Base-by-base conservation (phyloP, 2,888 invertebrate species). In the Cephus sareptanus region DNA sequence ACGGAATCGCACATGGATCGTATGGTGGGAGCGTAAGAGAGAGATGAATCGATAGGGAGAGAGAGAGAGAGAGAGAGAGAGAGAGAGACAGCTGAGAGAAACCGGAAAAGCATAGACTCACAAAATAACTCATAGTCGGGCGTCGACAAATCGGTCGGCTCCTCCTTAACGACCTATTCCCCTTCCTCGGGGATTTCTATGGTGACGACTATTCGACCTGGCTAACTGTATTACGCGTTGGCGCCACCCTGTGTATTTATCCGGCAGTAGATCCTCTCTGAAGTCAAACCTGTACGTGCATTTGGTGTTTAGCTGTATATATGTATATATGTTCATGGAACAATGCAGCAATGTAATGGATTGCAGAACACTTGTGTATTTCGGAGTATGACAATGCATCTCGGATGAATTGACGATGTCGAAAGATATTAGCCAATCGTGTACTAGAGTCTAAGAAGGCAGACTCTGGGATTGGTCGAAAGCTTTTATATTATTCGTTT, bases 1-100 rank as follows among this genome's bases (percentile, higher is more conserved):
- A 82, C 83, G 78, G 81, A 86, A 87, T 86, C 80, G 77, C 75
- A 69, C 76, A 56, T 56, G 56, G 23, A 56, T 56, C 56, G 12
- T 15, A 31, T 31, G 33, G 71, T 31, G 71, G 33, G 71, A 71
- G 71, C 1, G 71, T 33, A 71, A 23, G 31, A 71, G 71, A 71
- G 31, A 34, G 71, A 31, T 11, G 71, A 71, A 71, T 1, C 23
- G 56, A 15, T 23, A 31, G 15, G 31, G 71, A 31, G 71, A 71
- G 70, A 69, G 34, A 13, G 70, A 30, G 69, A 69, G 69, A 69
- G 69, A 69, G 69, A 69, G 69, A 69, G 23, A n/a, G n/a, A 69
- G 69, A 70, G 40, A 40, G 2, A 56, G 56, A 23, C 2, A 23
- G 23, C 23, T 2, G 9, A 56, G 2, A 56, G 56, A 56, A 56